Evolutionary conservation across 1,140 invertebrate species (phyloP), one percentile per base, ranked within the genome.

Genomic region (Drosophila bocki): DNA sequence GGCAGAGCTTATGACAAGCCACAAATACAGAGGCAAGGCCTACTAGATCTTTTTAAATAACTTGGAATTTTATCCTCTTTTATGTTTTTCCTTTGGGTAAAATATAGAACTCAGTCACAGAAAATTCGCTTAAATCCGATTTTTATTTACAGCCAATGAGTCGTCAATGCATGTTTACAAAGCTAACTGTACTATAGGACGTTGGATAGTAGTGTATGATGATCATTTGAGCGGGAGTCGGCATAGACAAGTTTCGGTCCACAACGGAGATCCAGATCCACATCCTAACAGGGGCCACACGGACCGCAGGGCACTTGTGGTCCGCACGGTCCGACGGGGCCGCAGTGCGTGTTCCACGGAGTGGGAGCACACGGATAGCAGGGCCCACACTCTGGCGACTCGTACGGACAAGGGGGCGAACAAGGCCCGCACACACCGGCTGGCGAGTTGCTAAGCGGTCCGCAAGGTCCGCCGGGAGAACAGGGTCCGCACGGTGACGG

Each of bases 301-400:
- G 88, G 88, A 39, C 75, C 87, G 45, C 88, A 91, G 1, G 88
- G 88, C 15, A 91, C 88, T 75, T 91, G 83, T 0, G 88, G 88
- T 7, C 88, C 88, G 51, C 81, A 87, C 0, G 87, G 83, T 9
- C 87, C 83, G 19, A 88, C 85, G 3, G 88, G 88, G 17, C 88
- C 88, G 58, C 88, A 91, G 19, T 91, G 88, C 5, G 88, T 91
- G 53, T 91, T 91, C 88, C 88, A 91, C 2, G 88, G 88, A 17
- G 88, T 91, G 7, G 88, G 88, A 9, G 88, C 76, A 39, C 88
- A 91, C 2, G 88, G 88, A 63, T 91, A 91, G 35, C 88, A 91
- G 9, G 87, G 81, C 12, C 88, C 87, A 54, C 88, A 91, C 54
- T 91, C 88, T 0, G 88, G 88, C 3, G 87, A 91, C 45, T 91